Evolutionary conservation across 2,797 vertebrate genomes (phyloP), one percentile per base, ranked within the genome.

Genomic region (Microctenopoma stevenorrisi): DNA sequence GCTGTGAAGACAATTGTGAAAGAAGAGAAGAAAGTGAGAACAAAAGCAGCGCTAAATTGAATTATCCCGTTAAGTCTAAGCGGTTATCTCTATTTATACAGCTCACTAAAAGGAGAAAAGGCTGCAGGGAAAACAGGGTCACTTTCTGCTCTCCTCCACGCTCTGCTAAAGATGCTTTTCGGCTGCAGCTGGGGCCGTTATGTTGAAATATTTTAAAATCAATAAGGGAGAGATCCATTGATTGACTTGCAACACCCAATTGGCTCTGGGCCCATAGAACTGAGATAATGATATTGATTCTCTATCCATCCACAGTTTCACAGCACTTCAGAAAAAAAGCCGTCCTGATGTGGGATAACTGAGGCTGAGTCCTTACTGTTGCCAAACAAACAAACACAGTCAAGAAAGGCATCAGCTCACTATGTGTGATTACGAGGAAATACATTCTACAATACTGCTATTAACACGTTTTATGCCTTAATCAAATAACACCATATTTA

Each of bases 271-370:
- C 71, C 75, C 81, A 69, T 63, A 77, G 76, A 81, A 76, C 64
- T 65, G 72, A 83, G 84, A 86, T 88, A 88, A 90, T 87, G 87
- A 79, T 85, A 92, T 90, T 74, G 90, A 91, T 91, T 81, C 61
- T 62, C 42, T 66, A 65, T 72, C 69, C 51, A 18, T 63, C 70
- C 18, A 67, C 79, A 74, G 71, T 74, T 85, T 87, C 71, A 54
- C 70, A 83, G 74, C 68, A 63, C 59, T 76, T 74, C 52, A 62
- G 84, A 88, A 78, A 85, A 80, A 86, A 76, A 84, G 79, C 54
- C 70, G 53, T 73, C 74, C 73, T 64, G 55, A 71, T 53, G 76
- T 78, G 78, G 68, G 74, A 67, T 44, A 47, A 81, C 67, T 44
- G 57, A 63, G 62, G 33, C 55, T 1, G 69, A 65, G 58, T 73